Conservation (phyloP, 2,888 invertebrate species). For the Oxycera nigricornis region DNA sequence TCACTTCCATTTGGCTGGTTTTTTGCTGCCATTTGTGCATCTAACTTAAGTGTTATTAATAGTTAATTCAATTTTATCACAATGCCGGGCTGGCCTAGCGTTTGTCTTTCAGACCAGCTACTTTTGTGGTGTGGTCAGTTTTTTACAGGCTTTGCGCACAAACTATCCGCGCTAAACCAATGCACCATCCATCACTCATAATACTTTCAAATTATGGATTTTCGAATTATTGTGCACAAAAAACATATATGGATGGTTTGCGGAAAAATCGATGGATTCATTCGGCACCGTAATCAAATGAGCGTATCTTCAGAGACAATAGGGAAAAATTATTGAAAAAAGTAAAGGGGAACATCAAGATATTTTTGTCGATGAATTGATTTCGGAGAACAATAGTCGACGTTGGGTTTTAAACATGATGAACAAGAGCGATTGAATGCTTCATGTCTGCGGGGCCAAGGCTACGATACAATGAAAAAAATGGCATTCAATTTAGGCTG, state of each 20-base stretch:
- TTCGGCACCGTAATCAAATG: neutral
- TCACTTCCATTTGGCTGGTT: neutral
- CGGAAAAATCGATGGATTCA: slow-evolving; percentile 4
- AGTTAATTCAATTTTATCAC: slow-evolving; percentile 10
- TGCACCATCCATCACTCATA: slow-evolving; percentile 16
- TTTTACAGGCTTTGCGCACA: neutral
- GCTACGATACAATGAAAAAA: no score
- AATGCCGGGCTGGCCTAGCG: neutral
- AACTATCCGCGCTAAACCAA: neutral
- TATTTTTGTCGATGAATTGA: neutral
- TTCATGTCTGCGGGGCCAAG: no score
- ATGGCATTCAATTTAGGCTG: no score
- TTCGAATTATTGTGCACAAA: neutral
- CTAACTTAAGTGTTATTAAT: slow-evolving; percentile 1
- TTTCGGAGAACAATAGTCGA: neutral
- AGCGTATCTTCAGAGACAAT: neutral
- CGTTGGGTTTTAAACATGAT: no score
- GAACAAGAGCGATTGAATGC: no score
- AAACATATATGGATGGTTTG: neutral
- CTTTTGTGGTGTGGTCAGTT: neutral
- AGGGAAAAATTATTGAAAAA: neutral
- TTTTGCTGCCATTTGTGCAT: neutral
- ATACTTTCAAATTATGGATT: slow-evolving; percentile 8
- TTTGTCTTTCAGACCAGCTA: neutral
- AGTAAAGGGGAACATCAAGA: neutral